Evolutionary conservation across 1,140 invertebrate genomes (phyloP).

Genomic region (Onthophagus taurus): DNA sequence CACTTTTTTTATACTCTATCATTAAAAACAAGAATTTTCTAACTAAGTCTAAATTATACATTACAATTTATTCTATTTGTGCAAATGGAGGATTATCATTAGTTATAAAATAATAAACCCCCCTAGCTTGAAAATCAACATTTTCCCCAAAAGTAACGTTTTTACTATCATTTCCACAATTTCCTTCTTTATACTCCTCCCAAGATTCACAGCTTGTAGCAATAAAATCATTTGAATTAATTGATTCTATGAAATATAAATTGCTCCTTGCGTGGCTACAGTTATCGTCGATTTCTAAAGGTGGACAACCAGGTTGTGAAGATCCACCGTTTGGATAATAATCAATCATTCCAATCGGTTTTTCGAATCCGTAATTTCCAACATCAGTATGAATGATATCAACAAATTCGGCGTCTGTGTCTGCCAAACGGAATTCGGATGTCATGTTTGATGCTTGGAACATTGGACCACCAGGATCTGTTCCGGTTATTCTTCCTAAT

Average conservation of each 20-base stretch:
- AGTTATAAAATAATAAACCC: constrained; percentile 54
- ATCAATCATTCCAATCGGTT: constrained; percentile 57
- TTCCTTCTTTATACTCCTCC: constrained; percentile 15
- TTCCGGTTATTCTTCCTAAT: constrained; percentile 51
- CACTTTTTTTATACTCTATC: too few species aligned
- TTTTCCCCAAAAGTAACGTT: constrained; percentile 49
- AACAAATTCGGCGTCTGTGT: constrained; percentile 57
- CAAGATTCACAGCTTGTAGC: constrained; percentile 40
- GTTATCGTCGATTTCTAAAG: constrained; percentile 42
- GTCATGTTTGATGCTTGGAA: constrained; percentile 11
- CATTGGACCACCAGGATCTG: constrained; percentile 56
- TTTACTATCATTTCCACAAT: constrained; percentile 21
- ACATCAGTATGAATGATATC: constrained; percentile 64
- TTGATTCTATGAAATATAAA: constrained; percentile 59
- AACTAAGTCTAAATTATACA: too few species aligned
- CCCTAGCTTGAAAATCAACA: constrained; percentile 37
- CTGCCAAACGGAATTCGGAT: constrained; percentile 41
- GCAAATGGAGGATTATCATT: constrained; percentile 17
- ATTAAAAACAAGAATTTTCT: too few species aligned
- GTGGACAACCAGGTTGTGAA: constrained; percentile 46
- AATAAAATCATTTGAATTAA: constrained; percentile 53
- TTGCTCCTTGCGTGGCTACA: constrained; percentile 65
- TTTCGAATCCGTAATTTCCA: constrained; percentile 43
- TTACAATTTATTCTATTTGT: too few species aligned
- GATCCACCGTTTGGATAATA: constrained; percentile 71